These are phyloP conservation scores for Rhabdomys dilectus DNA, from an alignment of 2,113 vertebrate genomes.

Conservation along the genomic window DNA sequence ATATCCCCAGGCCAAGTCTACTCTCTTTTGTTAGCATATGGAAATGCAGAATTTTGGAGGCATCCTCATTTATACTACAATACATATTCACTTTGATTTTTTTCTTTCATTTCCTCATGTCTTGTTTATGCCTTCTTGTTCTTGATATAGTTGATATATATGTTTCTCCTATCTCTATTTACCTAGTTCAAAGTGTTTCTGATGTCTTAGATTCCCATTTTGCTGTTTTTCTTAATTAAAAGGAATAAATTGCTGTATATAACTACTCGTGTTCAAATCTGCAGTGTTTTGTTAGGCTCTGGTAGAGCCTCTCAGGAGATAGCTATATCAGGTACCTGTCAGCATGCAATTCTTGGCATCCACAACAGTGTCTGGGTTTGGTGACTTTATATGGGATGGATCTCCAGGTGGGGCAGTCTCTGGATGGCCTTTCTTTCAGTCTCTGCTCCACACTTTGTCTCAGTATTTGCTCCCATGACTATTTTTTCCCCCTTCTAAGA, in stretches of 20 bases:
- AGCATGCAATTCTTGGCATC: no score
- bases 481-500: no score
- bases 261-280: not conserved
- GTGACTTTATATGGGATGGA: no score
- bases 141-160: not conserved
- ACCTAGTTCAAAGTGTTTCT: not conserved
- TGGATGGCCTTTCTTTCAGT: no score
- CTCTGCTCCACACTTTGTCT: no score
- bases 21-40: not conserved
- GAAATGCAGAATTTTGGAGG: not conserved
- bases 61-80: not conserved
- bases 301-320: no score
- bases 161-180: constrained; percentile 22
- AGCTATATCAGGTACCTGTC: no score
- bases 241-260: not conserved
- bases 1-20: not conserved
- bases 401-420: no score
- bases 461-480: no score
- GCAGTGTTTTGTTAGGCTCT: not conserved
- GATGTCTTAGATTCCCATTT: not conserved
- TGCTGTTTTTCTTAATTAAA: constrained; percentile 10
- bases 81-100: not conserved
- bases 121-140: not conserved
- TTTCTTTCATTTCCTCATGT: not conserved
- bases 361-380: no score